Conservation (phyloP, 2,888 invertebrate genomes). For the Eudasyphora cyanicolor region DNA sequence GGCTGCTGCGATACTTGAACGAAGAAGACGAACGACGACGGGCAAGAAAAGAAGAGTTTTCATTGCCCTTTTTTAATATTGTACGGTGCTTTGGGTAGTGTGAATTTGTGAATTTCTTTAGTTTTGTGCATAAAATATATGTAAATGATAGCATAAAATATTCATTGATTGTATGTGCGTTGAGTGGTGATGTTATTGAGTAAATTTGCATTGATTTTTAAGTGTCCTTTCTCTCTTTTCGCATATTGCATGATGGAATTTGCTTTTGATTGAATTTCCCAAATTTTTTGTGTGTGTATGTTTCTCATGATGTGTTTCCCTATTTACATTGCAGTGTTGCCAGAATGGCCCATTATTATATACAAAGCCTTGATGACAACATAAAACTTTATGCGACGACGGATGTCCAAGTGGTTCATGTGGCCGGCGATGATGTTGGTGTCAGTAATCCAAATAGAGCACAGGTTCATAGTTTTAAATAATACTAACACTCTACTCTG, state of each 20-base stretch:
- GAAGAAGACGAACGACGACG: background rate
- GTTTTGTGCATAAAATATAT: slow-evolving; percentile 12
- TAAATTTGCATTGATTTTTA: slow-evolving; percentile 6
- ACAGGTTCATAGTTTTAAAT: slow-evolving; percentile 70
- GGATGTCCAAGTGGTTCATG: slow-evolving; percentile 80
- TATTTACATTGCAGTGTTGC: slow-evolving; percentile 61
- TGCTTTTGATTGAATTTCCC: background rate
- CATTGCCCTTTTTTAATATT: background rate
- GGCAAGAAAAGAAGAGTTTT: background rate
- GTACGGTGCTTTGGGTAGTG: background rate
- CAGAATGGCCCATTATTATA: slow-evolving; percentile 86
- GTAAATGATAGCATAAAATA: background rate
- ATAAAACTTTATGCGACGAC: slow-evolving; percentile 85
- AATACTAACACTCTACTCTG: slow-evolving; percentile 49
- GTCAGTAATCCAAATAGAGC: slow-evolving; percentile 73
- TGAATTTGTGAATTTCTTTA: background rate
- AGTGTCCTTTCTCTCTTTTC: too few relatives aligned
- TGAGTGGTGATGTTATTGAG: background rate
- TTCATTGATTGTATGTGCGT: background rate
- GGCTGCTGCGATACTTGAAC: slow-evolving; percentile 21
- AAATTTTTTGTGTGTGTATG: slow-evolving; percentile 22
- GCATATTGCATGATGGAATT: slow-evolving; percentile 10
- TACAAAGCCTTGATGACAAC: slow-evolving; percentile 82
- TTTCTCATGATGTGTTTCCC: slow-evolving; percentile 25
- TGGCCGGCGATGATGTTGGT: slow-evolving; percentile 76